Evolutionary conservation across 2,797 vertebrate species (phyloP), one percentile per base, ranked within the genome.

Genomic region (Aulostomus chinensis): DNA sequence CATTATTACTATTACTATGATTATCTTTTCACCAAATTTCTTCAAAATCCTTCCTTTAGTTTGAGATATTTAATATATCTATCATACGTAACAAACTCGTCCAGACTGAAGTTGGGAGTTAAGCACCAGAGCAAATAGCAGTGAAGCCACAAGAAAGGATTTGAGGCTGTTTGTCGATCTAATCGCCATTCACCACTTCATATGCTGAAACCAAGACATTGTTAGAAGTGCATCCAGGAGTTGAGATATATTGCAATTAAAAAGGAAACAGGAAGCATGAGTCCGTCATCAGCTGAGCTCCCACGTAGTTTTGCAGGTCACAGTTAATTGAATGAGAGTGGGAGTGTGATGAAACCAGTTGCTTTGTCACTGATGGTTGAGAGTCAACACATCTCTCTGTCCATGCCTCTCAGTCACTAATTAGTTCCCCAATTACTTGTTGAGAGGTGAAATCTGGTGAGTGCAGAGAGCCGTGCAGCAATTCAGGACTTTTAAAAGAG

Each of bases 381-480:
- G 38, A 63, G 49, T 43, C 58, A 49, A 34, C 50, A 8, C 43
- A 43, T 43, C 34, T 52, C 24, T 61, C 29, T 14, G 34, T 46
- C 57, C 9, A 10, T 14, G 58, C 22, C 20, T 54, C 48, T n/a
- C 31, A 46, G 57, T 39, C 22, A 42, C 49, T 70, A 83, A 67
- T 73, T 68, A 78, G 72, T 68, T 21, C 12, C 46, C 84, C 74
- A 82, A 84, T 86, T 84, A 86, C 63, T 56, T 55, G 48, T 68
- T 47, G 58, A 75, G 55, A 37, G 26, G 56, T 42, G 32, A 66
- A 26, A 67, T 52, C 52, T 40, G 49, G 42, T 35, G 41, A 58
- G 50, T 16, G 9, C 14, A 1, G 4, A 39, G 30, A 47, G 49
- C 58, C 34, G 24, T 4, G 15, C 25, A 47, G 51, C 40, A 57